These are phyloP conservation scores for Coptotermes formosanus DNA, from an alignment of 1,140 invertebrate species.

Conservation along the genomic window DNA sequence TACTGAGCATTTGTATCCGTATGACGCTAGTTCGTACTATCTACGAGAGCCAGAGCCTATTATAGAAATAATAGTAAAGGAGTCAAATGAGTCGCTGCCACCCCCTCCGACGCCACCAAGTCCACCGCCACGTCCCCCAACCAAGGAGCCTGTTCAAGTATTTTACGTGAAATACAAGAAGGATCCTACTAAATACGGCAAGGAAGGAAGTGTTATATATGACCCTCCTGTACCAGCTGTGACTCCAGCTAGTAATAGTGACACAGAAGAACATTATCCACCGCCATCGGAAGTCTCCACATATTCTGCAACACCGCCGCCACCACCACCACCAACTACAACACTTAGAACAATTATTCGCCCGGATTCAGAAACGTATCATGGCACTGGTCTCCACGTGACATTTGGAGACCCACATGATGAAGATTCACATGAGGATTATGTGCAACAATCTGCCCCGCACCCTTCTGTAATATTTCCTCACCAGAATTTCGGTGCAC, in stretches of 20 bases:
- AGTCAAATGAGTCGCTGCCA: constrained; percentile 77
- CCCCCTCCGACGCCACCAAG: constrained; percentile 53
- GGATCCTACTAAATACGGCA: constrained; percentile 51
- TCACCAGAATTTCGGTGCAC: constrained; percentile 12
- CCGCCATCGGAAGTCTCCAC: constrained; percentile 32
- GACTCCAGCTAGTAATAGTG: constrained; percentile 53
- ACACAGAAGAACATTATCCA: constrained; percentile 52
- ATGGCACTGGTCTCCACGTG: constrained; percentile 70
- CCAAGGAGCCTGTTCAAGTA: constrained; percentile 81
- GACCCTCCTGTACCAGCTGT: constrained; percentile 73
- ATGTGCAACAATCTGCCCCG: constrained; percentile 55
- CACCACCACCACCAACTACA: constrained; percentile 61
- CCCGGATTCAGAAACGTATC: constrained; percentile 78
- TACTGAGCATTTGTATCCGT: neutral
- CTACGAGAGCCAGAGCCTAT: constrained; percentile 80
- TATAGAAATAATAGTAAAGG: constrained; percentile 88
- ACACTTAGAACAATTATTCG: constrained; percentile 78
- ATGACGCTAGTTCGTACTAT: constrained; percentile 53
- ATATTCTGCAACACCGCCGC: constrained; percentile 39
- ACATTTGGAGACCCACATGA: constrained; percentile 62
- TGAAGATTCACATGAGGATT: constrained; percentile 45
- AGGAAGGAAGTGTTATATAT: constrained; percentile 61
- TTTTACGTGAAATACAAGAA: constrained; percentile 89
- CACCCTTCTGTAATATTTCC: constrained; percentile 59
- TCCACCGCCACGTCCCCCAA: constrained; percentile 49